Conservation (phyloP, 1,140 invertebrate species). For the Neodiprion pinetum region DNA sequence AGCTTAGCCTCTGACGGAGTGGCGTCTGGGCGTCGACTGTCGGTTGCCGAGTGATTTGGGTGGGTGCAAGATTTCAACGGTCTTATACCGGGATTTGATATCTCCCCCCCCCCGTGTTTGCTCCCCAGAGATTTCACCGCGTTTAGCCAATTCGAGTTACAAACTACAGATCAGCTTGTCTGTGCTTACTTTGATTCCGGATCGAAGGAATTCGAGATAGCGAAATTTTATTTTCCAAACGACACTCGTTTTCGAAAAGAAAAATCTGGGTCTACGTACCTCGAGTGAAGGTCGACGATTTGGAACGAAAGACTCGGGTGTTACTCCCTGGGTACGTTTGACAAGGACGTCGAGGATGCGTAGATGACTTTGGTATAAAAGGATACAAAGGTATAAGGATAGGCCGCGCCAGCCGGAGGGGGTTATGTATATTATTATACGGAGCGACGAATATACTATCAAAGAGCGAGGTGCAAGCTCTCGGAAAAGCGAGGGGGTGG, state of each 20-base stretch:
- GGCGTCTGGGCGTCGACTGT: neutral
- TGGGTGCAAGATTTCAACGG: constrained; percentile 1
- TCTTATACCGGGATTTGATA: neutral
- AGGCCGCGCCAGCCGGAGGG: neutral
- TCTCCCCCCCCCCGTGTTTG: neutral
- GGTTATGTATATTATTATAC: constrained; percentile 3
- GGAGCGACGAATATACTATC: neutral
- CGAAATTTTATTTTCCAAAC: too few relatives aligned
- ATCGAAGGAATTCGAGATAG: too few relatives aligned
- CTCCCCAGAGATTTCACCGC: neutral
- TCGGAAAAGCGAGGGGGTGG: neutral
- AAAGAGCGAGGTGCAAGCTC: neutral
- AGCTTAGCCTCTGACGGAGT: constrained; percentile 10
- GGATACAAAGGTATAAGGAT: too few relatives aligned
- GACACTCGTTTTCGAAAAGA: too few relatives aligned
- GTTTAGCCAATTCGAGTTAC: neutral
- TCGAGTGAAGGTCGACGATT: too few relatives aligned
- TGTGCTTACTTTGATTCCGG: too few relatives aligned
- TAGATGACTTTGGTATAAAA: too few relatives aligned
- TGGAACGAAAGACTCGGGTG: too few relatives aligned
- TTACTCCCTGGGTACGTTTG: too few relatives aligned
- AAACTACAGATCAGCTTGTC: too few relatives aligned
- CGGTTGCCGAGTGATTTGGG: neutral
- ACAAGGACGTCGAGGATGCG: too few relatives aligned
- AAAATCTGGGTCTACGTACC: too few relatives aligned